Percentiles rank a stretch among this genome's conserved stretches.
Conservation (phyloP, 2,113 vertebrate genomes). For the Sinocyclocheilus grahami region DNA sequence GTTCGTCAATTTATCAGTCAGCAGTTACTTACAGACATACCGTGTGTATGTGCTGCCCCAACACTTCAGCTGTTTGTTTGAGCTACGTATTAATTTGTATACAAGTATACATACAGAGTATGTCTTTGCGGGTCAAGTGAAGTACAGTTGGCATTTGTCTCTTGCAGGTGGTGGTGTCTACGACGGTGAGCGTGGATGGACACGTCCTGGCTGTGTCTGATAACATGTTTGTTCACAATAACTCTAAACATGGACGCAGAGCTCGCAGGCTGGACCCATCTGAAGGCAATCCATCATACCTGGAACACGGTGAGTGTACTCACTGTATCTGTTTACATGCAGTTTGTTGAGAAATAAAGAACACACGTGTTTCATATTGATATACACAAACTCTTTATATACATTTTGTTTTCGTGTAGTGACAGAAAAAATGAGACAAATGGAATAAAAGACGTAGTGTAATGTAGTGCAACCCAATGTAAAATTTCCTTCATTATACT, state of each 20-base stretch:
- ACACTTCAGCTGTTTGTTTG: conserved; percentile 4
- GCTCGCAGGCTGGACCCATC: conserved; percentile 89
- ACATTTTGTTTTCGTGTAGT: not conserved
- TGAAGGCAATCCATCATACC: conserved; percentile 90
- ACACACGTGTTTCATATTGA: not conserved
- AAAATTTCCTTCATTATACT: not conserved
- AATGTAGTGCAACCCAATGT: not conserved
- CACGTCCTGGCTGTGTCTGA: conserved; percentile 90
- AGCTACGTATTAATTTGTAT: not conserved
- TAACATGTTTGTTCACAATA: conserved; percentile 93
- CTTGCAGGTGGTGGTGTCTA: conserved; percentile 86
- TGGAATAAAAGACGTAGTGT: not conserved
- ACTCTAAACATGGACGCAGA: conserved; percentile 89
- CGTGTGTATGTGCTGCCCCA: not conserved
- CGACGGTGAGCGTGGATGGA: conserved; percentile 88
- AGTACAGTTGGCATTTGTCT: not conserved
- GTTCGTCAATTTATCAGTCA: conserved; percentile 25
- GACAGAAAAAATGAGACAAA: not conserved
- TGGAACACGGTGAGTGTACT: conserved; percentile 89
- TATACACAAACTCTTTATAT: not conserved
- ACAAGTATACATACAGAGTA: not conserved
- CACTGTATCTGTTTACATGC: not conserved
- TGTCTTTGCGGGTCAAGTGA: not conserved
- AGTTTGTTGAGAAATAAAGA: not conserved
- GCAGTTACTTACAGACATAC: conserved; percentile 12